Conservation (phyloP, 2,888 invertebrate genomes). For the Drosophila paranaensis region DNA sequence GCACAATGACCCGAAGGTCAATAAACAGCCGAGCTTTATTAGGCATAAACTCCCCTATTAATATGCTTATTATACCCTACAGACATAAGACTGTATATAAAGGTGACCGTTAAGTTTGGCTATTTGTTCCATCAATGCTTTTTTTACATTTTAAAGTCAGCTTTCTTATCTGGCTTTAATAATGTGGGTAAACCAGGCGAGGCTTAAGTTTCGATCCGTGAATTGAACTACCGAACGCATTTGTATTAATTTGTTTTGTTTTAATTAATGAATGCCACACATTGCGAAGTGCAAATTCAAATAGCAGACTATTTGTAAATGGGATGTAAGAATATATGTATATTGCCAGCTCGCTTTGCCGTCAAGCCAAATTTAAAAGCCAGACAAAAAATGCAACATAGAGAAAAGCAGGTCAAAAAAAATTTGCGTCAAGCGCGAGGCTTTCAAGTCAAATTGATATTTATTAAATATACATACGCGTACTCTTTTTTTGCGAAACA, state of each 20-base stretch:
- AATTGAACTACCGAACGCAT: background rate
- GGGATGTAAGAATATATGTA: background rate
- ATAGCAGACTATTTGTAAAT: background rate
- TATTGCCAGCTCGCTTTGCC: background rate
- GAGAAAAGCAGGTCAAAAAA: slow-evolving; percentile 2
- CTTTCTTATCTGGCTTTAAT: background rate
- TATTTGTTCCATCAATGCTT: background rate
- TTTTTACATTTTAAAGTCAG: background rate
- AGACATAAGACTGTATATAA: background rate
- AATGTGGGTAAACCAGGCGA: background rate
- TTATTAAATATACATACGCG: slow-evolving; percentile 57
- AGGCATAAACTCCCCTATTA: slow-evolving; percentile 4
- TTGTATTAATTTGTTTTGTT: background rate
- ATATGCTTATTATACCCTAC: background rate
- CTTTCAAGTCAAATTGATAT: slow-evolving; percentile 66
- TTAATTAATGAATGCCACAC: slow-evolving; percentile 5
- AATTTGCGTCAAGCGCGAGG: slow-evolving; percentile 33
- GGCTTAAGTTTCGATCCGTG: background rate
- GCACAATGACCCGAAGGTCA: slow-evolving; percentile 2
- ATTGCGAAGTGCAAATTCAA: background rate
- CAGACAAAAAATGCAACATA: slow-evolving; percentile 4
- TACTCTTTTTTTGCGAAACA: slow-evolving; percentile 19
- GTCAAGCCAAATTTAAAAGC: slow-evolving; percentile 29
- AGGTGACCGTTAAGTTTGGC: background rate
- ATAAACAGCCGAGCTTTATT: slow-evolving; percentile 5